These are phyloP conservation scores for Craseonycteris thonglongyai DNA, from an alignment of 2,113 vertebrate species.

Conservation along the genomic window DNA sequence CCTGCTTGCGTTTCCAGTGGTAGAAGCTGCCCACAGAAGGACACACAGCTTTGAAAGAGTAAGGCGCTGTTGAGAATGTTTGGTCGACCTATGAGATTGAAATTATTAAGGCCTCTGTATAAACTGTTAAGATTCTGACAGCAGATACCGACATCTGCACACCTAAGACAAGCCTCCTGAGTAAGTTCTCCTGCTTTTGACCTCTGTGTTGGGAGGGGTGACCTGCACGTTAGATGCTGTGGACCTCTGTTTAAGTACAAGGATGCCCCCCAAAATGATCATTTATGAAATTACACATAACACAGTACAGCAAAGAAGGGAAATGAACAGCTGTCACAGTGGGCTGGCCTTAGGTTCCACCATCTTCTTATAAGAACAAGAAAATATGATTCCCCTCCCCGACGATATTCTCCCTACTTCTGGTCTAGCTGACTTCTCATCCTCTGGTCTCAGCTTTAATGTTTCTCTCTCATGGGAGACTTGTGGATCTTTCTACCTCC, in stretches of 20 bases:
- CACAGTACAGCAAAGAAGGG: background rate
- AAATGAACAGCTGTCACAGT: background rate
- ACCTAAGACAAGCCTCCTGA: background rate
- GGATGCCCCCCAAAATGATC: fast-evolving
- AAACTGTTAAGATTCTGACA: no score
- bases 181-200: background rate
- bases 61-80: no score
- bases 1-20: background rate
- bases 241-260: no score
- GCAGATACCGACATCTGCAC: no score
- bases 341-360: background rate
- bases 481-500: background rate
- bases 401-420: background rate
- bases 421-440: background rate
- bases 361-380: background rate
- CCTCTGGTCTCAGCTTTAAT: background rate
- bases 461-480: background rate
- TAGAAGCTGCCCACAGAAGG: background rate
- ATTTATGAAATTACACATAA: background rate
- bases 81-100: no score
- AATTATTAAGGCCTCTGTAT: no score
- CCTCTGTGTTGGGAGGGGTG: background rate
- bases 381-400: fast-evolving
- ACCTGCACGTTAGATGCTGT: background rate
- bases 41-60: no score